Base-by-base conservation (phyloP, 1,140 invertebrate species). In the Aphaenogaster rudis region DNA sequence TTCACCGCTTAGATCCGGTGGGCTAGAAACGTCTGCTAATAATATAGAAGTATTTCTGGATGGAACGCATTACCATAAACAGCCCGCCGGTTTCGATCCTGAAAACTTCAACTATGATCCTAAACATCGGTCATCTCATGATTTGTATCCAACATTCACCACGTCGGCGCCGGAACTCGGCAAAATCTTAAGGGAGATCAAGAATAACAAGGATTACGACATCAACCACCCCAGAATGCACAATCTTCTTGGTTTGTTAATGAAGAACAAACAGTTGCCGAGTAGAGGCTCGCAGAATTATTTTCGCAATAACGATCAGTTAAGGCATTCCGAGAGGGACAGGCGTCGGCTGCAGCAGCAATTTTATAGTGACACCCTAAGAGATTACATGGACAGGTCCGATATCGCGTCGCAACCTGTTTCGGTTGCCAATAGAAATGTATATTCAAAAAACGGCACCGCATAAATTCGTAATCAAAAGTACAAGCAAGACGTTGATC, bases 261-360 rank as follows among this genome's bases (percentile, higher is more conserved):
- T 95, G 95, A 95, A 95, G 54, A 95, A 94, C 77, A 95, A 93
- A 33, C 93, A 94, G 42, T 52, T 95, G 1, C 94, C 95, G 0
- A 28, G 0, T 13, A n/a, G 45, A 5, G 79, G 17, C 0, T 2
- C 87, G 2, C 86, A 88, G 33, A 93, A 74, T 36, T 90, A 91
- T 28, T 91, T 86, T 33, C 87, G 63, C 0, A 84, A 94, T 42
- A 85, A 81, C 9, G 71, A 88, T 21, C 90, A 93, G 2, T 13
- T 92, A 8, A 86, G 86, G 4, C 69, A 93, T 91, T 92, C 45
- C 36, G 91, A 94, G 4, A 88, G 91, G 0, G 92, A 93, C 7
- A 92, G 88, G 74, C 84, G 59, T 36, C 86, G 87, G 36, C 78
- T 74, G 28, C 86, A 92, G 11, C 52, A 81, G 1, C 87, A 93